phyloP scores from a whole-genome alignment of 1,140 invertebrate genomes.

The Lordiphosa stackelbergi region DNA sequence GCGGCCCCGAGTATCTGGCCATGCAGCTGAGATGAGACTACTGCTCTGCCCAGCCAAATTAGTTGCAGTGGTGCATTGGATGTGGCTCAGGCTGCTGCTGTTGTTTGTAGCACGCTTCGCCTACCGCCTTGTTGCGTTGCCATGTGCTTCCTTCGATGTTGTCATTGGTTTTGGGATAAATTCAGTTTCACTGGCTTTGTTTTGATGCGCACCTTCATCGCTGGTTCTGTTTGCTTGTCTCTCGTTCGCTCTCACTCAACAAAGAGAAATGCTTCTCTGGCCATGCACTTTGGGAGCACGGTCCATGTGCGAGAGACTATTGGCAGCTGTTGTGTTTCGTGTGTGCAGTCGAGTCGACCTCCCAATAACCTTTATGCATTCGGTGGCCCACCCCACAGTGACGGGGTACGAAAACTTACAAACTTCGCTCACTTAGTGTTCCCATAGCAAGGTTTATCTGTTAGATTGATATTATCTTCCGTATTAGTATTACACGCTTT shows the following conservation, averaged over 20 bases:
- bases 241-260: conserved; percentile 22
- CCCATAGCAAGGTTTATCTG: neutral
- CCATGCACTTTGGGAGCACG: conserved; percentile 16
- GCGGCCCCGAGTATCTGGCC: too few relatives aligned
- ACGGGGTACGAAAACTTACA: neutral
- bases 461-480: too few relatives aligned
- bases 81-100: neutral
- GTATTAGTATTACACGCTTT: too few relatives aligned
- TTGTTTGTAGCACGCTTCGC: neutral
- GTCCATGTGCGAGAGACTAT: conserved; percentile 1
- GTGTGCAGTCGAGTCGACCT: conserved; percentile 11
- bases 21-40: too few relatives aligned
- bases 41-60: too few relatives aligned
- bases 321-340: conserved; percentile 20
- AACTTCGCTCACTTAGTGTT: neutral
- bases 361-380: conserved; percentile 5
- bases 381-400: conserved; percentile 1
- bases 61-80: neutral
- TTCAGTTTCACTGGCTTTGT: conserved; percentile 47
- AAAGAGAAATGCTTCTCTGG: conserved; percentile 18
- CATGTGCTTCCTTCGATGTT: conserved; percentile 33
- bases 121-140: conserved; percentile 6
- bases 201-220: conserved; percentile 53
- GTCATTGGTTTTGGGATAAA: conserved; percentile 29
- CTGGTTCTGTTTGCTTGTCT: conserved; percentile 26